Conservation (phyloP, 53 echinoderm and acorn worm species). For the Glandiceps talaboti region DNA sequence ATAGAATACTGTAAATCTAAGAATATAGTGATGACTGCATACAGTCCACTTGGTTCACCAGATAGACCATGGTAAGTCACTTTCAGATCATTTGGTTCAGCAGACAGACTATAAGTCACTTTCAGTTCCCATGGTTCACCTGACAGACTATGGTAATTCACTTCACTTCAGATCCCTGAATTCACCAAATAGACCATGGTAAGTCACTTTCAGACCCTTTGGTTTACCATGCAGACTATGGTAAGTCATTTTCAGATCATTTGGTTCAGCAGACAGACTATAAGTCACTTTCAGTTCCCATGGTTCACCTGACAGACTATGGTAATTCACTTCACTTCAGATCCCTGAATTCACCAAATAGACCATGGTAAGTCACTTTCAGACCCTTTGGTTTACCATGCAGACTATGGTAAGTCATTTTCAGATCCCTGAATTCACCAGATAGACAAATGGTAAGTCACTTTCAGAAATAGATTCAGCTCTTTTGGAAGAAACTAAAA, state of each 20-base stretch:
- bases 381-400: not conserved
- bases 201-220: not conserved
- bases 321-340: no score
- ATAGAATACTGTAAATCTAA: not conserved
- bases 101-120: not conserved
- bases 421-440: no score
- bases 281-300: no score
- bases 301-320: no score
- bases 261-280: no score
- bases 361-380: not conserved
- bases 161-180: not conserved
- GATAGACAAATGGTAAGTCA: no score
- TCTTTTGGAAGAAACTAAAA: no score
- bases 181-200: not conserved
- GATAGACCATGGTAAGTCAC: not conserved
- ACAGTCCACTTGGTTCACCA: not conserved
- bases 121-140: not conserved
- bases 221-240: not conserved
- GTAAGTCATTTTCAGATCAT: not conserved
- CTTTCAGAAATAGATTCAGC: no score
- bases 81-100: not conserved
- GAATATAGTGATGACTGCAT: not conserved
- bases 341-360: not conserved
- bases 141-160: not conserved
- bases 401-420: not conserved